A percentile compares a stretch with the other conserved stretches of the same genome.
These are phyloP conservation scores for Sinocyclocheilus rhinocerous DNA, from an alignment of 2,113 vertebrate genomes.

Conservation along the genomic window DNA sequence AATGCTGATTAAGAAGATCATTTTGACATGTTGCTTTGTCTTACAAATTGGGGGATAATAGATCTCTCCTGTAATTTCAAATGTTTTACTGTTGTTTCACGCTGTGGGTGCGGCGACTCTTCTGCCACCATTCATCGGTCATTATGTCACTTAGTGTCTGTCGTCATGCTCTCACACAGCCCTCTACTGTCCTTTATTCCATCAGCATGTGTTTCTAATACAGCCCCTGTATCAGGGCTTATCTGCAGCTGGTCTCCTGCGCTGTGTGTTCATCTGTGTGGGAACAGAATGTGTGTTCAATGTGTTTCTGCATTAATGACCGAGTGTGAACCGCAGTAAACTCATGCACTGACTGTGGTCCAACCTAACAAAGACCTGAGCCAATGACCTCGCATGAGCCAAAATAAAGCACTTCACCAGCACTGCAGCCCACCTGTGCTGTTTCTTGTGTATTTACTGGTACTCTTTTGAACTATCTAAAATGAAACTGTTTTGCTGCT, in stretches of 20 bases:
- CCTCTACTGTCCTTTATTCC: not conserved
- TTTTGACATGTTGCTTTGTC: not conserved
- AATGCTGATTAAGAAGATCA: not conserved
- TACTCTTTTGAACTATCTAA: not conserved
- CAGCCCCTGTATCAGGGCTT: constrained; percentile 14
- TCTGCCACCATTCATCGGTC: not conserved
- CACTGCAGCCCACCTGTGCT: not conserved
- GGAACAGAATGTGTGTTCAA: constrained; percentile 24
- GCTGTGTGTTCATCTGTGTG: constrained; percentile 15
- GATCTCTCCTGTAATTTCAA: not conserved
- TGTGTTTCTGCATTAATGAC: constrained; percentile 23
- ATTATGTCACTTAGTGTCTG: constrained; percentile 12
- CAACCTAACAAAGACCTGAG: constrained; percentile 25
- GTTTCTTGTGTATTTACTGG: not conserved
- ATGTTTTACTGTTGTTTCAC: not conserved
- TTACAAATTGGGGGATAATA: not conserved
- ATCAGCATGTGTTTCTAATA: constrained; percentile 23
- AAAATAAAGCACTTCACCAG: constrained; percentile 22
- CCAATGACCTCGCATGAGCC: constrained; percentile 19
- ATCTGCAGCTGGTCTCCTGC: constrained; percentile 25
- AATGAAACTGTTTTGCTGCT: not conserved
- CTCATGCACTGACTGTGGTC: constrained; percentile 16
- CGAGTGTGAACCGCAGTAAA: not conserved
- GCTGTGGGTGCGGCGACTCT: not conserved
- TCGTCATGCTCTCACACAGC: constrained; percentile 12